Evolutionary conservation across 2,888 invertebrate species (phyloP).

Genomic region (Drosophila falleni): DNA sequence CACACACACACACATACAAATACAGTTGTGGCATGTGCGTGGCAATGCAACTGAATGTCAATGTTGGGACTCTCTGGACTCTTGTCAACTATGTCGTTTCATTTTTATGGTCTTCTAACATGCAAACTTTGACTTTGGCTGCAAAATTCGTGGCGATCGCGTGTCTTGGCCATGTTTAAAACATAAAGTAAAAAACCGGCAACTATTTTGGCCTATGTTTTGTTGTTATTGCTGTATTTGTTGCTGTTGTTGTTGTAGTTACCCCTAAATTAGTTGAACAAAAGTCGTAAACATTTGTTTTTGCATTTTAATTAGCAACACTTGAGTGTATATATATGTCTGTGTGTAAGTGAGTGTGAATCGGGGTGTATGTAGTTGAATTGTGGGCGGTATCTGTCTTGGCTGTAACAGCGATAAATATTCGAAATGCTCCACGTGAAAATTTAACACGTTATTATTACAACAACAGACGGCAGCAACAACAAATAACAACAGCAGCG

Average conservation of each 20-base stretch:
- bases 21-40: conserved; percentile 4
- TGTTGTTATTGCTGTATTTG: conserved; percentile 30
- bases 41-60: conserved; percentile 26
- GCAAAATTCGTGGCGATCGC: conserved; percentile 72
- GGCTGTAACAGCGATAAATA: conserved; percentile 42
- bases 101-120: conserved; percentile 70
- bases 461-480: conserved; percentile 21
- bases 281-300: conserved; percentile 56
- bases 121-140: conserved; percentile 61
- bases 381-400: conserved; percentile 24
- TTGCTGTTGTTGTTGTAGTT: conserved; percentile 45
- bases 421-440: conserved; percentile 54
- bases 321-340: conserved; percentile 32
- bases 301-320: conserved; percentile 72
- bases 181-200: conserved; percentile 20
- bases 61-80: conserved; percentile 21
- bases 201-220: conserved; percentile 22
- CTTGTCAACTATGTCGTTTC: conserved; percentile 22
- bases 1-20: not conserved
- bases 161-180: conserved; percentile 63
- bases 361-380: conserved; percentile 4
- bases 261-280: conserved; percentile 69
- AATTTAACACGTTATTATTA: conserved; percentile 64
- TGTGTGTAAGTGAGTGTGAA: not conserved
- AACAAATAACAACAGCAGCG: conserved; percentile 3